Conservation (phyloP, 2,888 invertebrate species). For the Trachelus tabidus region DNA sequence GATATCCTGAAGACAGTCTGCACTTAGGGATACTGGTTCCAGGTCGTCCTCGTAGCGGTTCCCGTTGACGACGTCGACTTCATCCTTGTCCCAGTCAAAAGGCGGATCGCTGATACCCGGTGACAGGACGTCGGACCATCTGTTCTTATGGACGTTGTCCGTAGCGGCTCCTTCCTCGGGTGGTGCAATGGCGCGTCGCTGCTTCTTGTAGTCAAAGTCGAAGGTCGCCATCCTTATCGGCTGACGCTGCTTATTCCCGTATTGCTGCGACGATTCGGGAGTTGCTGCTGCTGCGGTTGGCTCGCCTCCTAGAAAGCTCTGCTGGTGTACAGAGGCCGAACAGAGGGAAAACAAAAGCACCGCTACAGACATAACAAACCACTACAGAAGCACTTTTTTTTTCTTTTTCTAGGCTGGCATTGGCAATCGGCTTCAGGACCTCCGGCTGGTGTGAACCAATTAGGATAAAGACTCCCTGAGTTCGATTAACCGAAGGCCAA, state of each 20-base stretch:
- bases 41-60: constrained; percentile 32
- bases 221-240: constrained; percentile 59
- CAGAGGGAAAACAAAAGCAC: constrained; percentile 60
- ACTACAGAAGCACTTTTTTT: constrained; percentile 52
- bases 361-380: constrained; percentile 63
- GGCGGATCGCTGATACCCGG: not conserved
- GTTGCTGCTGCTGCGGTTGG: constrained; percentile 47
- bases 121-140: constrained; percentile 2
- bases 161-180: constrained; percentile 17
- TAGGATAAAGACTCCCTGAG: too few species aligned
- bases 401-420: too few species aligned
- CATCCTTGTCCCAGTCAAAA: constrained; percentile 18
- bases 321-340: constrained; percentile 61
- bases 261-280: constrained; percentile 57
- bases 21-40: constrained; percentile 42
- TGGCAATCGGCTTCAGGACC: too few species aligned
- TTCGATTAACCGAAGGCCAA: too few species aligned
- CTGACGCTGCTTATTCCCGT: constrained; percentile 62
- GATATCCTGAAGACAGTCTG: constrained; percentile 46
- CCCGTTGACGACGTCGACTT: constrained; percentile 38
- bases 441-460: too few species aligned
- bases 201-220: constrained; percentile 54
- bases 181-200: constrained; percentile 22
- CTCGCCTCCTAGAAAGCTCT: constrained; percentile 65
- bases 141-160: constrained; percentile 13